Conservation (phyloP, 2,113 vertebrate species). For the Notechis scutatus region DNA sequence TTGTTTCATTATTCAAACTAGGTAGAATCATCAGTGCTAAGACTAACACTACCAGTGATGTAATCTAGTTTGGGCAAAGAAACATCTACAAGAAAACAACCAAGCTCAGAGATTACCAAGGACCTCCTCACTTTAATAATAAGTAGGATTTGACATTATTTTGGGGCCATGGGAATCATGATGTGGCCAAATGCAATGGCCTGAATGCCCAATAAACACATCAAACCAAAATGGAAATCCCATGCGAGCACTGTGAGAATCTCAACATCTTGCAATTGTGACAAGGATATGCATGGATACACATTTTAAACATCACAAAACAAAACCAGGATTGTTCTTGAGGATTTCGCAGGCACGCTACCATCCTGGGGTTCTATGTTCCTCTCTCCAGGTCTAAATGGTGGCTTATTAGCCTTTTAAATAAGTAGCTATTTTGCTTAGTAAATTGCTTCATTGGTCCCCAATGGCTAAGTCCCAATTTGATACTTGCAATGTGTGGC, state of each 20-base stretch:
- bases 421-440: background rate
- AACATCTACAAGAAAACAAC: background rate
- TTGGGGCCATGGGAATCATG: background rate
- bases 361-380: background rate
- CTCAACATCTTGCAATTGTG: background rate
- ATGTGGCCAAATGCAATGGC: background rate
- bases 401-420: background rate
- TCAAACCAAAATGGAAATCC: background rate
- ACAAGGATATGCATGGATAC: background rate
- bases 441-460: background rate
- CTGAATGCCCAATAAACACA: background rate
- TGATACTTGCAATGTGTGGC: background rate
- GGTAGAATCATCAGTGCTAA: background rate
- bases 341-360: background rate
- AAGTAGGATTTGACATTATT: background rate
- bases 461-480: background rate
- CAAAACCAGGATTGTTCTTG: background rate
- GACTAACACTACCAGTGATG: background rate
- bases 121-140: background rate
- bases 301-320: background rate
- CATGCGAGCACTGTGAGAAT: background rate
- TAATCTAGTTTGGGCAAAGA: background rate
- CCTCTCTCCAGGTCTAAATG: background rate
- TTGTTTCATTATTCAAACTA: background rate
- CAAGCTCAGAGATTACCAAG: background rate